Base-by-base conservation (phyloP, 2,888 invertebrate genomes). In the Entomobrya multifasciata region DNA sequence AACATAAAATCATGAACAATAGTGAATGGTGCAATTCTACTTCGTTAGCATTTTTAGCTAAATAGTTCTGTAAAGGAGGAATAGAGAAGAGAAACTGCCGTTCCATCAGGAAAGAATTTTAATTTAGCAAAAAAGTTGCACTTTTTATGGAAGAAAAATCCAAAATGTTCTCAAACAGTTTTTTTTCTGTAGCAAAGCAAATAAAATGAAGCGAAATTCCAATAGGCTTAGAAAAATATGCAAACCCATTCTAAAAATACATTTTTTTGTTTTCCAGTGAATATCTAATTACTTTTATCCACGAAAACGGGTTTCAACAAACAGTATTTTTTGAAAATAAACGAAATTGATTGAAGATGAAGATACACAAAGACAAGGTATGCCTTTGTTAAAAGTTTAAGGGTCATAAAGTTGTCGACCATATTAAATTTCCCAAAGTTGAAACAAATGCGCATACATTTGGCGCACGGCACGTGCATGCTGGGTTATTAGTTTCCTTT, bases 61-160 rank as follows among this genome's bases (percentile, higher is more conserved):
- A 4, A 36, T 36, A 36, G 41, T 36, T 77, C 44, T 36, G 8
- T 36, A 57, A 10, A 76, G 4, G n/a, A n/a, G n/a, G n/a, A n/a
- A n/a, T 44, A 47, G n/a, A n/a, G n/a, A n/a, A n/a, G n/a, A n/a
- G 15, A 49, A 44, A 72, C 13, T 57, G 57, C 57, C 27, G 3
- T 55, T 57, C 25, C 57, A 57, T 57, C 17, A 57, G 8, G 30
- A 30, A 62, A 62, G 62, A 62, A 62, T 62, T 62, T 62, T 62
- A 62, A 30, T 62, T 62, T 62, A 57, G 62, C 27, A 30, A 27
- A 62, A n/a, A 5, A 27, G 13, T 15, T n/a, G 62, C 30, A 55
- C 1, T 13, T 49, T 74, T 52, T 10, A 44, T 2, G 25, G 8
- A 36, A 8, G 36, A 36, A 36, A 36, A 36, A 36, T 22, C 13